Evolutionary conservation across 2,888 invertebrate species (phyloP).

Genomic region (Macaria notata): DNA sequence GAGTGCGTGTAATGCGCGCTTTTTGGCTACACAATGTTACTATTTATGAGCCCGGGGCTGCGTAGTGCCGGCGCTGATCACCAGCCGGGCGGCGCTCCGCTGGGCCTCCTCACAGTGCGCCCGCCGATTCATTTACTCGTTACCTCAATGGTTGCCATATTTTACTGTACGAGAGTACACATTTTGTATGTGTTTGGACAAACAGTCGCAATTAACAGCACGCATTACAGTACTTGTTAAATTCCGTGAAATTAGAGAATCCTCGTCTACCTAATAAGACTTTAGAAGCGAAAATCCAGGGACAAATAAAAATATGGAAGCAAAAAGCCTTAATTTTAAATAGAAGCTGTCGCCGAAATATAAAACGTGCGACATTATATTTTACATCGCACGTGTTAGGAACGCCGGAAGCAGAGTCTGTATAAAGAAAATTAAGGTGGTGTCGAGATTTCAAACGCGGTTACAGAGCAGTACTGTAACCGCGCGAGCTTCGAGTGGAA

Average conservation of each 20-base stretch:
- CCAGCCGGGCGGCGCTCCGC: slow-evolving; percentile 7
- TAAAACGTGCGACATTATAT: slow-evolving; percentile 21
- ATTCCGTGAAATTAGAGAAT: no score
- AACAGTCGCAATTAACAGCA: no score
- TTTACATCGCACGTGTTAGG: slow-evolving; percentile 22
- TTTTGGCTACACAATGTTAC: slow-evolving; percentile 36
- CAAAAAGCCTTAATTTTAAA: slow-evolving; percentile 9
- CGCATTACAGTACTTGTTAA: no score
- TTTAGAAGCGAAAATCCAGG: slow-evolving; percentile 12
- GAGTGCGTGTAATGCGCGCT: slow-evolving; percentile 49
- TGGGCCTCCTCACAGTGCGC: background rate
- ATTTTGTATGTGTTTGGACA: no score
- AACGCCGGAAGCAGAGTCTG: slow-evolving; percentile 24
- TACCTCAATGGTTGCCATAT: background rate
- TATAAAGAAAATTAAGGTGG: slow-evolving; percentile 41
- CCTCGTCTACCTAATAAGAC: background rate
- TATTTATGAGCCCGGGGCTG: slow-evolving; percentile 17
- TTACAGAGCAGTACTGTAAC: slow-evolving; percentile 10
- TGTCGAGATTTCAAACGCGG: slow-evolving; percentile 37
- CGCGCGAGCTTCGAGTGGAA: background rate
- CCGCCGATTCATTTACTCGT: slow-evolving; percentile 1
- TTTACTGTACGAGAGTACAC: background rate
- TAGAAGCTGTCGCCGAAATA: slow-evolving; percentile 12
- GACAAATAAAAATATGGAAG: slow-evolving; percentile 13
- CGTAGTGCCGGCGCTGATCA: slow-evolving; percentile 15